Evolutionary conservation across 2,113 vertebrate species (phyloP).

Genomic region (Monarcha castaneiventris): DNA sequence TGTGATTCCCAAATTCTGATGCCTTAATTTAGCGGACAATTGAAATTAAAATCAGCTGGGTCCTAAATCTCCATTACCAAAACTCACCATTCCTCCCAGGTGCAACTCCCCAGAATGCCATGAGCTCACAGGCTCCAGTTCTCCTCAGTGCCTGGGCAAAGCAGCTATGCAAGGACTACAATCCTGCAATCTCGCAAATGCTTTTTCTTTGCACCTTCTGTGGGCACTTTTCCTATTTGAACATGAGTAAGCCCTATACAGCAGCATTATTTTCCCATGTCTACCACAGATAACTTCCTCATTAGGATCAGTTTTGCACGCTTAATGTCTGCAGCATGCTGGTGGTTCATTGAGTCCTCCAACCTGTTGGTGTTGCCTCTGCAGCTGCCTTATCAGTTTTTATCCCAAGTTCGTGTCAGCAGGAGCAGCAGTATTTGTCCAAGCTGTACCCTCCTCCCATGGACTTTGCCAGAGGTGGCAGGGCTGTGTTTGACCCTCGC

Average conservation of each 20-base stretch:
- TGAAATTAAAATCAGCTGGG: neutral
- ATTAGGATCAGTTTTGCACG: neutral
- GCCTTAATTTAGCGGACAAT: neutral
- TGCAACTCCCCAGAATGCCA: neutral
- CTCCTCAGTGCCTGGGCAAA: neutral
- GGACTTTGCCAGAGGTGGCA: neutral
- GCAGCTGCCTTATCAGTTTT: neutral
- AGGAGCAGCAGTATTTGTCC: neutral
- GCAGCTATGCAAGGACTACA: neutral
- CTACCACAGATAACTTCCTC: neutral
- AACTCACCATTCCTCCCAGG: neutral
- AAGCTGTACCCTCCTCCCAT: fast-evolving
- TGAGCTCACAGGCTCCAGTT: neutral
- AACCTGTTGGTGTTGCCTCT: neutral
- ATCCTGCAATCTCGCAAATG: neutral
- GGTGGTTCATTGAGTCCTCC: neutral
- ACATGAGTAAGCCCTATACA: neutral
- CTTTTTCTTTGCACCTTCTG: neutral
- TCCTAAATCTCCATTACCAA: neutral
- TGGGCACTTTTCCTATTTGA: neutral
- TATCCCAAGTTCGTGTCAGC: neutral
- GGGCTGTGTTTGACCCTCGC: neutral
- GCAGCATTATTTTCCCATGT: neutral
- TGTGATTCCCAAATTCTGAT: neutral
- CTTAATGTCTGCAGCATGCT: neutral